Conservation (phyloP, 1,140 invertebrate genomes). For the Diachasma alloeum region DNA sequence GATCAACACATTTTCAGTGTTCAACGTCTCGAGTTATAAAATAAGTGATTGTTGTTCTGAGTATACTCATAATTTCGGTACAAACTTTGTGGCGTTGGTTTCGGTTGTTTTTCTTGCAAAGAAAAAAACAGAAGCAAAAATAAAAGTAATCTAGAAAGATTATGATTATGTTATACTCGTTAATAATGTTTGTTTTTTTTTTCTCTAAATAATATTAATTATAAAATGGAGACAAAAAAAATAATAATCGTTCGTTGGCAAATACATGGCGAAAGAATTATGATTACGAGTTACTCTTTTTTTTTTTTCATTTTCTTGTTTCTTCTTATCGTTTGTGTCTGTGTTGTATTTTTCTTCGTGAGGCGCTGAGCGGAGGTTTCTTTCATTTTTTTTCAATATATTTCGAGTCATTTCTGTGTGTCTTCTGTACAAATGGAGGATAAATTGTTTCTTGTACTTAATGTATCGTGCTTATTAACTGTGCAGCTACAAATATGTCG, state of each 20-base stretch:
- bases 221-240: slow-evolving; percentile 58
- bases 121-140: slow-evolving; percentile 41
- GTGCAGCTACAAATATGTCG: background rate
- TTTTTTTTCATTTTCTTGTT: slow-evolving; percentile 19
- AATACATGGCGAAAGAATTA: slow-evolving; percentile 64
- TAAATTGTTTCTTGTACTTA: slow-evolving; percentile 44
- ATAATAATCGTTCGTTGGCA: slow-evolving; percentile 62
- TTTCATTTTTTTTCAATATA: slow-evolving; percentile 36
- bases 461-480: slow-evolving; percentile 43
- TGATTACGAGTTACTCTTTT: slow-evolving; percentile 52
- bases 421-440: slow-evolving; percentile 52
- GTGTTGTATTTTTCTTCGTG: slow-evolving; percentile 37
- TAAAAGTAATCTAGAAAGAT: slow-evolving; percentile 62
- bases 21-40: slow-evolving; percentile 10
- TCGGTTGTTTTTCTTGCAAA: background rate
- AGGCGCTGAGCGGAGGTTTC: slow-evolving; percentile 61
- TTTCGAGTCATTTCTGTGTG: slow-evolving; percentile 34
- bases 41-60: slow-evolving; percentile 20
- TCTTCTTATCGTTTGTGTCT: slow-evolving; percentile 32
- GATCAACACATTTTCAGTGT: slow-evolving; percentile 7
- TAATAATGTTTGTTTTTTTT: slow-evolving; percentile 47
- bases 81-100: background rate
- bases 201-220: slow-evolving; percentile 61
- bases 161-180: slow-evolving; percentile 54
- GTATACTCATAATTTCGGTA: background rate